phyloP scores from a whole-genome alignment of 2,888 invertebrate species.

The Caenorhabditis imperialis region DNA sequence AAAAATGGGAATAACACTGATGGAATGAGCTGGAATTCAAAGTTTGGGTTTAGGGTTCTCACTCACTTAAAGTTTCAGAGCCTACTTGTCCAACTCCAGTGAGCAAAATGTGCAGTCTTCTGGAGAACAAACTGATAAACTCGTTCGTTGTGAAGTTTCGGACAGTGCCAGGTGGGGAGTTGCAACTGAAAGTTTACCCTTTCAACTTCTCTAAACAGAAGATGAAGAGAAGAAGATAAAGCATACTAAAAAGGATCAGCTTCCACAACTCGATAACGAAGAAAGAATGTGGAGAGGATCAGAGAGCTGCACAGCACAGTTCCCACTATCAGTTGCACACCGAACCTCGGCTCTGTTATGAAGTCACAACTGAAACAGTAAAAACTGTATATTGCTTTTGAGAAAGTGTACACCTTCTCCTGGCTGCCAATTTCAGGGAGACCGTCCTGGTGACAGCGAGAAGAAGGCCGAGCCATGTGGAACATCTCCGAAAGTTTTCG shows the following conservation, averaged over 20 bases:
- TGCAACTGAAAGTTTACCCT: slow-evolving; percentile 18
- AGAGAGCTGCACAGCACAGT: slow-evolving; percentile 2
- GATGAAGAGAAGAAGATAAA: neutral
- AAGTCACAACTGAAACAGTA: slow-evolving; percentile 13
- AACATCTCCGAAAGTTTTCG: slow-evolving; percentile 32
- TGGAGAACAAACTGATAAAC: too few species aligned
- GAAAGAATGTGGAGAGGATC: neutral
- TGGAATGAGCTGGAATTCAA: slow-evolving; percentile 12
- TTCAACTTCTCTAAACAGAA: neutral
- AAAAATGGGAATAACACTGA: slow-evolving; percentile 21
- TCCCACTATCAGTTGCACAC: neutral
- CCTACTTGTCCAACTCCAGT: slow-evolving; percentile 28
- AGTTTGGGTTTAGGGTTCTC: neutral
- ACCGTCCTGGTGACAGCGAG: slow-evolving; percentile 12
- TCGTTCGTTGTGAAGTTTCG: too few species aligned
- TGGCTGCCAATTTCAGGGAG: slow-evolving; percentile 12
- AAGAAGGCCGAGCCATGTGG: slow-evolving; percentile 25
- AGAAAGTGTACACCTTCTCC: slow-evolving; percentile 5
- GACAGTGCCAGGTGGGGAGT: neutral
- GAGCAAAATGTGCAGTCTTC: slow-evolving; percentile 11
- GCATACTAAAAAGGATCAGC: slow-evolving; percentile 7
- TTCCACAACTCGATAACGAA: slow-evolving; percentile 28
- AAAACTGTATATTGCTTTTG: neutral
- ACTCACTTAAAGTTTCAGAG: neutral
- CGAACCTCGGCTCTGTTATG: slow-evolving; percentile 16